Base-by-base conservation (phyloP, 1,140 invertebrate genomes). In the Drosophila truncata region DNA sequence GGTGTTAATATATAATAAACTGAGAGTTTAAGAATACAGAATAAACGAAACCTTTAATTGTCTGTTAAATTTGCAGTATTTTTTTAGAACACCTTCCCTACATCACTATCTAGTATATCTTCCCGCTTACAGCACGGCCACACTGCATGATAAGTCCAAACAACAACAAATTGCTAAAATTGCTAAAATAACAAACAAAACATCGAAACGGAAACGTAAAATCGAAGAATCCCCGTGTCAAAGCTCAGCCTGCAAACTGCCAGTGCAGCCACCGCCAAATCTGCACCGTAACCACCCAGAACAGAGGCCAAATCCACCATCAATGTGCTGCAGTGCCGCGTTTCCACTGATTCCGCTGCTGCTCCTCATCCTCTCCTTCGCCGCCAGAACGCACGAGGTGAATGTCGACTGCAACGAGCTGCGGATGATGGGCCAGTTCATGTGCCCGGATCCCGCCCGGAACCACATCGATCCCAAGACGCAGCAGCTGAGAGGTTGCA, bases 391-490 rank as follows among this genome's bases (percentile, higher is more conserved):
- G 8, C 67, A 87, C 41, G 82, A 76, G 64, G 75, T 92, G 3
- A 84, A 66, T 27, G 79, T 85, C 29, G 95, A 97, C 80, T 97
- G 96, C 90, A 95, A 92, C 90, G 95, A 94, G 35, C 92, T 98
- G 81, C 93, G 59, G 44, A 73, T 96, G 82, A 94, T 97, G 93
- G 97, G 97, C 2, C 97, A 98, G 83, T 98, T 95, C 92, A 94
- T 97, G 69, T 99, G 98, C 93, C 96, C 96, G 16, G 96, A 97
- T 94, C 97, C 97, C 14, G 94, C 94, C 60, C 94, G 94, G 82
- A 94, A 96, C 84, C 95, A 96, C 73, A 98, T 99, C 86, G 98
- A 99, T 94, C 95, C 95, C 6, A 95, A 96, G 90, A 99, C 98
- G 4, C 98, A 99, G 93, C 98, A 99, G 91, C 96, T 96, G 37